These are phyloP conservation scores for Glossosoma conforme DNA, from an alignment of 1,140 invertebrate species.

Conservation along the genomic window DNA sequence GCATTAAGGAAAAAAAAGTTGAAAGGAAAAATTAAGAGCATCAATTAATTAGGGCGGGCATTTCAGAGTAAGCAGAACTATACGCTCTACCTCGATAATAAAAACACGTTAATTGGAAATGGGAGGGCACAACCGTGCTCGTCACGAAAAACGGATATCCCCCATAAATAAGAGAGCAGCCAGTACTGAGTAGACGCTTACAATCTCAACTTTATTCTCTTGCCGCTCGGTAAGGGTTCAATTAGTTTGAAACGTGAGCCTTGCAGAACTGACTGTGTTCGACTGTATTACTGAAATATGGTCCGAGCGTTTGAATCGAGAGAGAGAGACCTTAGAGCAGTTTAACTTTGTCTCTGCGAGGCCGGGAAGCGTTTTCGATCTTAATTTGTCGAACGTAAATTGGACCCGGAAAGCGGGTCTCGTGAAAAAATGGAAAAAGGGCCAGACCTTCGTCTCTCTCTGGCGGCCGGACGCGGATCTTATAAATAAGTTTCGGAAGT, in stretches of 20 bases:
- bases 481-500: too few relatives aligned
- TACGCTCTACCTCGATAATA: not conserved
- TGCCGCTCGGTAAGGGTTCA: constrained; percentile 25
- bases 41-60: too few relatives aligned
- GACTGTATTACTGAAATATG: constrained; percentile 31
- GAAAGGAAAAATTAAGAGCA: too few relatives aligned
- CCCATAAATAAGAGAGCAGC: constrained; percentile 2
- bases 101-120: not conserved
- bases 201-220: constrained; percentile 29
- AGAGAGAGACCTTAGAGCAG: constrained; percentile 1
- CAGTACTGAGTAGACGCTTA: constrained; percentile 25
- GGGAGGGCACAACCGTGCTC: not conserved
- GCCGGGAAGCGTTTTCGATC: constrained; percentile 24
- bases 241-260: constrained; percentile 32
- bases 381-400: constrained; percentile 24
- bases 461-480: too few relatives aligned
- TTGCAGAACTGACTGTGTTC: constrained; percentile 9
- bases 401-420: constrained; percentile 12
- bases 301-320: constrained; percentile 11
- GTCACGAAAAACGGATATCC: constrained; percentile 1
- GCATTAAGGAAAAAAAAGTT: too few relatives aligned
- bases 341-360: constrained; percentile 5
- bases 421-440: too few relatives aligned
- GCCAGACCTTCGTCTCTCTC: too few relatives aligned
- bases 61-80: too few relatives aligned